Percentiles rank a stretch among this genome's conserved stretches.
Evolutionary conservation across 2,113 vertebrate genomes (phyloP).

Genomic region (Mus musculus): DNA sequence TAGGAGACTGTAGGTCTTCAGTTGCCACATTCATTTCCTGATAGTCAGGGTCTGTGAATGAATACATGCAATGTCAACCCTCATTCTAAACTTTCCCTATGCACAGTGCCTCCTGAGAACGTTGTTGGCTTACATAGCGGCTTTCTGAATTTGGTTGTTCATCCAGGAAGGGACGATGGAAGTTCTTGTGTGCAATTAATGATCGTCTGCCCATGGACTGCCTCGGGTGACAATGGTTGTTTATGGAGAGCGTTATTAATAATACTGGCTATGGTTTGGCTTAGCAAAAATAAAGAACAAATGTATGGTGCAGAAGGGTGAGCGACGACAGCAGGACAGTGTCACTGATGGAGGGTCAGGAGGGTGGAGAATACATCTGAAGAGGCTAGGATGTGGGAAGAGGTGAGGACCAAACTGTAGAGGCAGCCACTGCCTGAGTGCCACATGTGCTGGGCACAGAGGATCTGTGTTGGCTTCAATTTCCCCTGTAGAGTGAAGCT

Average conservation of each 20-base stretch:
- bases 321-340: background rate
- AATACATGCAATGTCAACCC: background rate
- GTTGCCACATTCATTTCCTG: too few species aligned
- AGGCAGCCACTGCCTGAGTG: background rate
- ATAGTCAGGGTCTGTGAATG: background rate
- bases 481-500: background rate
- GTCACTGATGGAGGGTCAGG: too few species aligned
- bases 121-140: rapidly evolving
- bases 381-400: background rate
- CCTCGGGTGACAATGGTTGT: background rate
- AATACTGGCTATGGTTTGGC: background rate
- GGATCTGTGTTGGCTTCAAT: background rate
- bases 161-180: background rate
- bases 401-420: background rate
- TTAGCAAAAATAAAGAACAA: background rate
- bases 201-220: background rate
- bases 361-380: background rate
- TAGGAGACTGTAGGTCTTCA: background rate
- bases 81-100: background rate
- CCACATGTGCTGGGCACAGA: background rate
- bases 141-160: background rate
- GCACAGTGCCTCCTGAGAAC: background rate
- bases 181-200: background rate
- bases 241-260: background rate
- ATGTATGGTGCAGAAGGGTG: background rate